Percentiles rank a stretch among this genome's conserved stretches.
phyloP scores from a whole-genome alignment of 2,113 vertebrate species.

The Eulacestoma nigropectus region DNA sequence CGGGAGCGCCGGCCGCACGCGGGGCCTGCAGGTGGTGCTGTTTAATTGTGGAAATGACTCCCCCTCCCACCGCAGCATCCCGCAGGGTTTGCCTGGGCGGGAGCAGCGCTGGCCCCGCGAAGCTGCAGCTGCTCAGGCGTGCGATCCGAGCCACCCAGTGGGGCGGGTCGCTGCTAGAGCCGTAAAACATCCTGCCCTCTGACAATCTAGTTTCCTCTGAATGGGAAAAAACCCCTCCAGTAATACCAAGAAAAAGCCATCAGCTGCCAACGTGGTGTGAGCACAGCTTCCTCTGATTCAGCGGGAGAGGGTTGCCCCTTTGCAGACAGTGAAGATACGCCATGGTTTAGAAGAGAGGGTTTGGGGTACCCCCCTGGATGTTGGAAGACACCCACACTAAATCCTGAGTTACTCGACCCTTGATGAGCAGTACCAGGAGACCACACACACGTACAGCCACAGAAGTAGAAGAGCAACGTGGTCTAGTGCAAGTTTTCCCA shows the following conservation, averaged over 20 bases:
- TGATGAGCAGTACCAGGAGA: background rate
- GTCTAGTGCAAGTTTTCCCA: background rate
- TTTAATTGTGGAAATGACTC: background rate
- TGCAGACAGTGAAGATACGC: background rate
- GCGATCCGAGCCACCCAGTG: fast-evolving
- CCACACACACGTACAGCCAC: fast-evolving
- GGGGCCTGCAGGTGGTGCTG: conserved; percentile 35
- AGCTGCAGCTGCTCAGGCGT: background rate
- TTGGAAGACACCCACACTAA: background rate
- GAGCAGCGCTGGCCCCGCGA: background rate
- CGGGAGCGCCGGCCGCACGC: background rate
- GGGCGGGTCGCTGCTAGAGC: fast-evolving
- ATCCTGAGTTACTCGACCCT: background rate
- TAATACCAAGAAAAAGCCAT: background rate
- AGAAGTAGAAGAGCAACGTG: background rate
- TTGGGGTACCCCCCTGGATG: background rate
- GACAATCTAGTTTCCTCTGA: no score
- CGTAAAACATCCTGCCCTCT: fast-evolving
- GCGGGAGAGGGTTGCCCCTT: background rate
- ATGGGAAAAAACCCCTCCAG: fast-evolving
- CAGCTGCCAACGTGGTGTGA: background rate
- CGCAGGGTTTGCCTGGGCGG: background rate
- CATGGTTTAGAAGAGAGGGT: background rate
- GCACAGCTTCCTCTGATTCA: no score
- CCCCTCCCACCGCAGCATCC: fast-evolving